A percentile compares a stretch with the other conserved stretches of the same genome.
Conservation (phyloP, 2,797 vertebrate species). For the Clarias platycephalus region DNA sequence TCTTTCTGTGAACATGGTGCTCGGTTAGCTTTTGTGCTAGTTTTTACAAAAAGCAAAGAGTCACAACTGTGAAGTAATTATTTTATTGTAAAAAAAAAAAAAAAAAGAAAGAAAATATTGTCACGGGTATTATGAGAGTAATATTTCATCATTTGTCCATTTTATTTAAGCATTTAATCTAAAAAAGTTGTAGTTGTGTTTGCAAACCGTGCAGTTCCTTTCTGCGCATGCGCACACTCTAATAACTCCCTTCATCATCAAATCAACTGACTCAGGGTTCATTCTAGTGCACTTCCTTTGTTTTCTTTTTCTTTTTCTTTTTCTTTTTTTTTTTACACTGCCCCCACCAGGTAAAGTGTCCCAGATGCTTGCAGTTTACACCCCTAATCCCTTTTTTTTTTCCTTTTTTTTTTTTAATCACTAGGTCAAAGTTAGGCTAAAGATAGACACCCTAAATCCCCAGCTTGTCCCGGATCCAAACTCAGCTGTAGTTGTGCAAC, state of each 20-base stretch:
- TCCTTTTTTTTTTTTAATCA: background rate
- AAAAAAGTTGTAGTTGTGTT: background rate
- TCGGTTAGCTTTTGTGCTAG: background rate
- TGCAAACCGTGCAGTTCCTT: background rate
- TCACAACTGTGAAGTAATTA: too few relatives aligned
- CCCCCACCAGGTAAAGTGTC: background rate
- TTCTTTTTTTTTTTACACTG: too few relatives aligned
- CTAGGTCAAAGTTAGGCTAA: slow-evolving; percentile 26
- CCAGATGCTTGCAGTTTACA: background rate
- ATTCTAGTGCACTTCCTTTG: background rate
- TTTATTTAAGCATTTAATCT: too few relatives aligned
- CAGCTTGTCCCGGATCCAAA: background rate
- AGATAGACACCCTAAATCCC: background rate
- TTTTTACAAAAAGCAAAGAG: background rate
- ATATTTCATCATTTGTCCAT: background rate
- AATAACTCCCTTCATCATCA: too few relatives aligned
- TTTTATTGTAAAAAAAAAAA: background rate
- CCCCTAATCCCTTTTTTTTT: background rate
- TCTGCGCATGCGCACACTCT: background rate
- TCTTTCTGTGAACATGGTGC: background rate
- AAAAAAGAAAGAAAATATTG: too few relatives aligned
- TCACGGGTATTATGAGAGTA: background rate
- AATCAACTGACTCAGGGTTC: background rate
- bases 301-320: background rate
- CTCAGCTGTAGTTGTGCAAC: background rate